These are phyloP conservation scores for Limulus polyphemus DNA, from an alignment of 2,888 invertebrate species.

Conservation along the genomic window DNA sequence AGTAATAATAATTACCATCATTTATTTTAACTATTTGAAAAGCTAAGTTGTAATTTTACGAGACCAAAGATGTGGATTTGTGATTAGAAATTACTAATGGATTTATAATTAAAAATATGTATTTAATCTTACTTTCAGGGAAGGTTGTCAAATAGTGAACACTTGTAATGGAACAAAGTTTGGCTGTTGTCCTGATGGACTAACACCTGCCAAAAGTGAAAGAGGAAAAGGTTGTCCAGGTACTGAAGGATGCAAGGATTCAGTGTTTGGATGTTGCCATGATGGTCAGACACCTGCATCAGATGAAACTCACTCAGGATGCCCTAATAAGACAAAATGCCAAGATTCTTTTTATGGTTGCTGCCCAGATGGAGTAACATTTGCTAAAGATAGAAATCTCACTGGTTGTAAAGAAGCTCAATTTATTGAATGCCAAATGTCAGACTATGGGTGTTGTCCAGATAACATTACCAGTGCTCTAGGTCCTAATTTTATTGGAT, in stretches of 20 bases:
- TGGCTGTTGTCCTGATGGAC: constrained; percentile 47
- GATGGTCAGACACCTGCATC: neutral
- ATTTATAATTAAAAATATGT: too few species aligned
- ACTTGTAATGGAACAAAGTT: constrained; percentile 29
- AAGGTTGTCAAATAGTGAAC: constrained; percentile 39
- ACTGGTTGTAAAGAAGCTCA: constrained; percentile 50
- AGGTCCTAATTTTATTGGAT: constrained; percentile 38
- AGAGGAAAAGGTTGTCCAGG: constrained; percentile 26
- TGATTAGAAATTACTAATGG: too few species aligned
- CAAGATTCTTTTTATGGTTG: constrained; percentile 48
- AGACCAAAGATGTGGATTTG: too few species aligned
- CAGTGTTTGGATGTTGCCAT: neutral
- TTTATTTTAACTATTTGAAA: too few species aligned
- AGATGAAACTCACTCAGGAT: neutral
- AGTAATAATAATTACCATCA: too few species aligned
- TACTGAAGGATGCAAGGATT: neutral
- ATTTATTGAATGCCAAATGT: constrained; percentile 45
- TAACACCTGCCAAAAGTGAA: constrained; percentile 9
- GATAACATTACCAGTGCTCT: constrained; percentile 48
- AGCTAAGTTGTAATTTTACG: too few species aligned
- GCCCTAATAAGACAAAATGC: constrained; percentile 25
- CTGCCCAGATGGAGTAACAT: constrained; percentile 61
- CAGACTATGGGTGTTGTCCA: constrained; percentile 49
- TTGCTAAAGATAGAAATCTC: constrained; percentile 27
- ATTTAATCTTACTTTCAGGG: constrained; percentile 5